Evolutionary conservation across 1,140 invertebrate species (phyloP), one percentile per base, ranked within the genome.

Genomic region (Helicoverpa zea): DNA sequence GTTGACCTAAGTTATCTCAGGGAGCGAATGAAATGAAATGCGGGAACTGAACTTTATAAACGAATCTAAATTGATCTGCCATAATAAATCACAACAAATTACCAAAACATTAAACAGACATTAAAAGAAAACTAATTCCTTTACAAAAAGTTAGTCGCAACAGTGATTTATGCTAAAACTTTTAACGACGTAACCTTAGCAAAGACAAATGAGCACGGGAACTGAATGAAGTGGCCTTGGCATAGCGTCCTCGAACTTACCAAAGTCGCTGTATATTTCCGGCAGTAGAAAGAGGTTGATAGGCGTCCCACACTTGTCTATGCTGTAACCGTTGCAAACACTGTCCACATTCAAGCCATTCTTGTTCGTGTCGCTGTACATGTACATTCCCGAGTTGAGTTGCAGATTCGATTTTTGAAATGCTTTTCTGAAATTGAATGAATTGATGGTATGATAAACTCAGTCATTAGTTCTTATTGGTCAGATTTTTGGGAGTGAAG

Each of bases 241-340:
- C 30, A 43, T 58, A 35, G 49, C 68, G 58, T 12, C 59, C 16
- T 64, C 16, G 14, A 75, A 91, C 90, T 95, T 95, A 97, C 97
- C 96, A 88, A 96, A 94, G 87, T 96, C 95, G 82, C 94, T 95
- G 64, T 95, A 94, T 58, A 97, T 96, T 73, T 96, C 95, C 43
- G 97, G 97, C 81, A 98, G 92, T 9, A 98, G 89, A 91, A 97
- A 97, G 70, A 98, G 92, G 94, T 98, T 98, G 43, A 98, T 93
- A 14, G 96, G 96, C 73, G 93, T 91, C 18, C 96, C 96, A 82
- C 95, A 96, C 51, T 91, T 94, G 73, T 92, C 94, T 13, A 96
- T 87, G 84, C 91, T 96, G 61, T 96, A 90, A 70, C 94, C 95
- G 81, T 96, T 95, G 64, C 96, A 95, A 11, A 97, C 88, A 79